Evolutionary conservation across 2,797 vertebrate species (phyloP).

Genomic region (Hybognathus amarus): DNA sequence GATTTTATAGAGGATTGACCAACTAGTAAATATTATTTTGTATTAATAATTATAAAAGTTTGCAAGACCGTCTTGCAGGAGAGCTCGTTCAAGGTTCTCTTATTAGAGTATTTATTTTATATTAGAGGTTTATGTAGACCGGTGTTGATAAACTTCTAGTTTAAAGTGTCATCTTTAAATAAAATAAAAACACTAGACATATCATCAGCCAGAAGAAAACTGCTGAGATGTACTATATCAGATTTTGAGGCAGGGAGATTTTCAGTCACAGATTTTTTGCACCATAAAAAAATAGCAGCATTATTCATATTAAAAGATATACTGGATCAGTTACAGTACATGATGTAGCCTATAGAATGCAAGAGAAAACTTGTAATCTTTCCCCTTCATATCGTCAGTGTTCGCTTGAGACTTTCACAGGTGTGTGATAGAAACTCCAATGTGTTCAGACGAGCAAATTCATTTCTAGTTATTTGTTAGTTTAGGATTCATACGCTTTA

Average conservation of each 20-base stretch:
- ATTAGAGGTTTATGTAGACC: not conserved
- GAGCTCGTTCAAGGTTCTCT: not conserved
- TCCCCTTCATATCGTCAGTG: not conserved
- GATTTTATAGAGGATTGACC: not conserved
- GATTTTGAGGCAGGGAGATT: not conserved
- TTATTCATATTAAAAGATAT: not conserved
- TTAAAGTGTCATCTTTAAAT: not conserved
- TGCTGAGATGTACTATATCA: not conserved
- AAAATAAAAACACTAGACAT: not conserved
- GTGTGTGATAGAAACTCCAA: not conserved
- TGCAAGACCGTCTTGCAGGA: not conserved
- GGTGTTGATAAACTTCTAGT: not conserved
- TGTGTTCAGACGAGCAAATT: not conserved
- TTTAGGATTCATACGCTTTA: conserved; percentile 7
- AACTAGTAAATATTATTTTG: not conserved
- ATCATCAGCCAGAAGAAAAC: not conserved
- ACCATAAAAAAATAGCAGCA: not conserved
- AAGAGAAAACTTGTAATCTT: not conserved
- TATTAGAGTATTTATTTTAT: not conserved
- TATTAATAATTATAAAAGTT: not conserved
- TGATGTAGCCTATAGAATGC: not conserved
- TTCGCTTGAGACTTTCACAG: not conserved
- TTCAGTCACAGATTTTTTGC: not conserved
- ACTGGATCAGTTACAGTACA: not conserved
- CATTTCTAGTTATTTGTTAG: conserved; percentile 23